phyloP scores from a whole-genome alignment of 2,888 invertebrate genomes.

The Blomia tropicalis region DNA sequence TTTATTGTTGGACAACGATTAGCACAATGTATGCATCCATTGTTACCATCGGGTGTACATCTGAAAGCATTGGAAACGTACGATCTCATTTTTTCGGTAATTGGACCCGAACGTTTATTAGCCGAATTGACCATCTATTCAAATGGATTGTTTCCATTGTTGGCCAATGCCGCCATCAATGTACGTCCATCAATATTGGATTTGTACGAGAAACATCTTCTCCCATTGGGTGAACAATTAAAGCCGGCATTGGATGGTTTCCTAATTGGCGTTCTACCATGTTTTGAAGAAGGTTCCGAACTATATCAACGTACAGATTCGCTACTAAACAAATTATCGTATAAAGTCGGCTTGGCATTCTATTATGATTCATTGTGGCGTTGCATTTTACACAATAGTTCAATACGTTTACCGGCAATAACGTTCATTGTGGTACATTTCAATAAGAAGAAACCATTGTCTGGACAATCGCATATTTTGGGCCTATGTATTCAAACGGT shows the following conservation, averaged over 20 bases:
- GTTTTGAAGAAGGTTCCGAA: slow-evolving; percentile 67
- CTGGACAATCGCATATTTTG: slow-evolving; percentile 64
- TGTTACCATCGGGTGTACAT: slow-evolving; percentile 75
- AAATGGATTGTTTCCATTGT: slow-evolving; percentile 69
- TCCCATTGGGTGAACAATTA: slow-evolving; percentile 57
- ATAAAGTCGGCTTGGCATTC: slow-evolving; percentile 55
- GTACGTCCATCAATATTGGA: slow-evolving; percentile 62
- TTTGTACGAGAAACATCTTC: slow-evolving; percentile 72
- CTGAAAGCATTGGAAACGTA: slow-evolving; percentile 78
- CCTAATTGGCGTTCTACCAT: slow-evolving; percentile 69
- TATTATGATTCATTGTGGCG: slow-evolving; percentile 81
- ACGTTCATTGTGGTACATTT: slow-evolving; percentile 61
- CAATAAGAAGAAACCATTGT: slow-evolving; percentile 57
- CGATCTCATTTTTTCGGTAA: slow-evolving; percentile 64
- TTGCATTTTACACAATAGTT: slow-evolving; percentile 60
- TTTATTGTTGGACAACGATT: slow-evolving; percentile 74
- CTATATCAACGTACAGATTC: slow-evolving; percentile 55
- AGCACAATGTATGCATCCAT: slow-evolving; percentile 84
- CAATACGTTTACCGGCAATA: slow-evolving; percentile 62
- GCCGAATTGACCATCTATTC: slow-evolving; percentile 69
- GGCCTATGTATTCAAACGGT: slow-evolving; percentile 66
- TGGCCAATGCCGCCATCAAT: slow-evolving; percentile 74
- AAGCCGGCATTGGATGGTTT: slow-evolving; percentile 70
- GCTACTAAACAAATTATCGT: slow-evolving; percentile 53
- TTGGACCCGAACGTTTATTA: slow-evolving; percentile 58